phyloP scores from a whole-genome alignment of 2,888 invertebrate genomes.

The Callyntrura sp. region DNA sequence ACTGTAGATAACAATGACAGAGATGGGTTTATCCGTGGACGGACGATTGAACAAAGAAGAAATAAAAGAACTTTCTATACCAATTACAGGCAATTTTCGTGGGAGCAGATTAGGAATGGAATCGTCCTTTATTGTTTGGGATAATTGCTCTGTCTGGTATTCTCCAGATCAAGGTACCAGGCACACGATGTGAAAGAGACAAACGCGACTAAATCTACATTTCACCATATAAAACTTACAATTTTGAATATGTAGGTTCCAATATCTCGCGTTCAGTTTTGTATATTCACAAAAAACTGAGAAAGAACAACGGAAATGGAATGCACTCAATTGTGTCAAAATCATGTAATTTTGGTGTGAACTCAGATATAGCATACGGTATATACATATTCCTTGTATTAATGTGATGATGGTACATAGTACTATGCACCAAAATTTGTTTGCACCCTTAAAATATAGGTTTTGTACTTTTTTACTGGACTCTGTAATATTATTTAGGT shows the following conservation, averaged over 20 bases:
- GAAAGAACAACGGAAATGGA: neutral
- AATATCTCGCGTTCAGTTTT: constrained; percentile 72
- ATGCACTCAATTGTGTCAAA: constrained; percentile 57
- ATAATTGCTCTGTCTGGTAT: constrained; percentile 82
- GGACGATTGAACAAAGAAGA: neutral
- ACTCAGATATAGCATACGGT: constrained; percentile 76
- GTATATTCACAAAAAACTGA: constrained; percentile 79
- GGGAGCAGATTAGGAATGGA: constrained; percentile 78
- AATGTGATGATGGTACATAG: neutral
- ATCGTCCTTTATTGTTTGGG: constrained; percentile 79
- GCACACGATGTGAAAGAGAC: too few relatives aligned
- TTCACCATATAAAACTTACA: too few relatives aligned
- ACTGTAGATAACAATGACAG: constrained; percentile 10
- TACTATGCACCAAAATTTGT: too few relatives aligned
- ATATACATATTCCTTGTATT: neutral
- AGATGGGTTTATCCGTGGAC: neutral
- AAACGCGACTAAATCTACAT: too few relatives aligned
- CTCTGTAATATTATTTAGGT: constrained; percentile 54
- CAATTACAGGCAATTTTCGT: constrained; percentile 59
- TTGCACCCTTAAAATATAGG: too few relatives aligned
- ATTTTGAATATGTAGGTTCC: too few relatives aligned
- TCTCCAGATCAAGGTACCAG: constrained; percentile 69
- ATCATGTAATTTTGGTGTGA: constrained; percentile 72
- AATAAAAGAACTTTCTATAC: neutral
- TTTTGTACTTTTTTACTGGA: constrained; percentile 45